Conservation (phyloP, 2,888 invertebrate species). For the Chirona hameri region DNA sequence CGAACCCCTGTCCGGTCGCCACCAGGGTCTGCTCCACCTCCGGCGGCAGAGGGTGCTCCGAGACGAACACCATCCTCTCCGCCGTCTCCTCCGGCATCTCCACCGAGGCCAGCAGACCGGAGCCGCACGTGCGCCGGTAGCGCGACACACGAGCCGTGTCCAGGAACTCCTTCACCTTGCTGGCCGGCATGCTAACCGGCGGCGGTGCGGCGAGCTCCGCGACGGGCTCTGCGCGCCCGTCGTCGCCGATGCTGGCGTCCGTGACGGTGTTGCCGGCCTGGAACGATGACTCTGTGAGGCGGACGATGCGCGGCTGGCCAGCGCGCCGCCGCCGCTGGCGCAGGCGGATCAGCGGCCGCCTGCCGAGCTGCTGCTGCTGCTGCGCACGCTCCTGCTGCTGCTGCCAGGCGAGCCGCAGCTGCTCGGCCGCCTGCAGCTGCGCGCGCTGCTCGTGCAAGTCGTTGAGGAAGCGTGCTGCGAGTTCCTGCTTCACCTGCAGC, state of each 20-base stretch:
- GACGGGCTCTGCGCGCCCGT: neutral
- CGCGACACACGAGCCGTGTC: neutral
- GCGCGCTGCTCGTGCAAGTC: neutral
- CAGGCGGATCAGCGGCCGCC: neutral
- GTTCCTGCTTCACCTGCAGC: neutral
- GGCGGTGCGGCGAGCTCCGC: neutral
- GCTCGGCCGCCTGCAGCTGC: neutral
- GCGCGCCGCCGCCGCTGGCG: neutral
- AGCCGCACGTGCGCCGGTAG: neutral
- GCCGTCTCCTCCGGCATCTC: neutral
- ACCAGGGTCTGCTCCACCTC: neutral
- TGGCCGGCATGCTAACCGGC: neutral
- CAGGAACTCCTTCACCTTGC: constrained; percentile 6
- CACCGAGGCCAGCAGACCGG: neutral
- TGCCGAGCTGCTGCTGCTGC: too few species aligned
- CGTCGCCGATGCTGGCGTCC: neutral
- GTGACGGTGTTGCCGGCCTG: neutral
- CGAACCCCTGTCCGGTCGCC: neutral
- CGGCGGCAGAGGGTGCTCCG: neutral
- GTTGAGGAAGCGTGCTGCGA: neutral
- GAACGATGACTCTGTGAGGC: neutral
- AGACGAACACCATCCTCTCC: neutral
- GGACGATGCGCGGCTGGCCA: neutral
- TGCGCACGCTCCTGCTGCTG: neutral
- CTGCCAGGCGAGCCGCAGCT: neutral